Conservation (phyloP, 2,797 vertebrate genomes). For the Acipenser ruthenus region DNA sequence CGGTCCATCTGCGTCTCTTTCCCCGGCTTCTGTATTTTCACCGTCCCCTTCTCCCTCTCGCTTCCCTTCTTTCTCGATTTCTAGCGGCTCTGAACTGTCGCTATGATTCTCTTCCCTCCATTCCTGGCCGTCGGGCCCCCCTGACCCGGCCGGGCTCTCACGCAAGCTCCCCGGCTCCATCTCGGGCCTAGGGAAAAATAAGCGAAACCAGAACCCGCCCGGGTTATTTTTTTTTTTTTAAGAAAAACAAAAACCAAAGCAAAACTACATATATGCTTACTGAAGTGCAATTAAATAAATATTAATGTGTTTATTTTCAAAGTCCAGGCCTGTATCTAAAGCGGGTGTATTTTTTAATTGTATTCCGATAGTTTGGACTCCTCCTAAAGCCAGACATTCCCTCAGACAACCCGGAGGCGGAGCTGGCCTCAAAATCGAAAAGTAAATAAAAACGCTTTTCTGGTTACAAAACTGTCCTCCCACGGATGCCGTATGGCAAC, state of each 20-base stretch:
- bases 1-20: conserved; percentile 1
- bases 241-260: not conserved
- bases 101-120: conserved; percentile 57
- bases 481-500: too few species aligned
- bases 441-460: too few species aligned
- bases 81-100: conserved; percentile 17
- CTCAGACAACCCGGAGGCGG: not conserved
- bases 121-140: conserved; percentile 53
- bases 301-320: not conserved
- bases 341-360: not conserved
- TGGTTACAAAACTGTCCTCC: too few species aligned
- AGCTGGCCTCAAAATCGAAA: too few species aligned
- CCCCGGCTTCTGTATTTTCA: conserved; percentile 19
- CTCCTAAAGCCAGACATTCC: not conserved
- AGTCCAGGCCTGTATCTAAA: not conserved
- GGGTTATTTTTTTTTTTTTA: too few species aligned
- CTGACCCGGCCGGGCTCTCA: conserved; percentile 66
- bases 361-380: not conserved
- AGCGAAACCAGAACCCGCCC: too few species aligned
- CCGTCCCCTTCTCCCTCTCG: conserved; percentile 35
- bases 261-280: not conserved
- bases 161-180: conserved; percentile 64
- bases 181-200: conserved; percentile 32
- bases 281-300: not conserved
- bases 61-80: conserved; percentile 21